Base-by-base conservation (phyloP, 2,888 invertebrate species). In the Meliscaeva auricollis region DNA sequence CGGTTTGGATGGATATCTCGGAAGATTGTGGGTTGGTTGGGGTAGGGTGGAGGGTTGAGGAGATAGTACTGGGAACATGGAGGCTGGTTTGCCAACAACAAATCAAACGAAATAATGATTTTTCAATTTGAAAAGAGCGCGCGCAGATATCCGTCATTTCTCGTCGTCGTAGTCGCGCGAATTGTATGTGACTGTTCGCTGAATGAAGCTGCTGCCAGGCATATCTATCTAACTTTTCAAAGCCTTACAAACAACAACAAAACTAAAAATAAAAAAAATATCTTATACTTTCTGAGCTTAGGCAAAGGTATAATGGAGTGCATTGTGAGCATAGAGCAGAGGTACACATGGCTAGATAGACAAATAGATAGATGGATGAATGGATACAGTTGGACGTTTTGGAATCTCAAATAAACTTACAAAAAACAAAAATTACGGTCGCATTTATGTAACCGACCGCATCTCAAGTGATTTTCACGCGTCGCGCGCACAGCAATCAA, bases 81-180 rank as follows among this genome's bases (percentile, higher is more conserved):
- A 72, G 48, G 20, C 15, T 52, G 54, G 66, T 66, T 75, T 70
- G 62, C 80, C 74, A 79, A 74, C 83, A 79, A 76, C 85, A 85
- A 81, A 76, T 81, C 76, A 81, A 81, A 73, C 64, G 81, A 69
- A 81, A 69, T 85, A 81, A 85, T 81, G 85, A 81, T 85, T 85
- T 81, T 85, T 81, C 85, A 85, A 81, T 77, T 81, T 81, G 81
- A 85, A 85, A 80, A 72, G 80, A 76, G 56, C 70, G 83, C 83
- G 83, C 83, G 79, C 83, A 84, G 79, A 79, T 84, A 85, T 81
- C 81, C 76, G 81, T 85, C 81, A 76, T 76, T 68, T 76, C 72
- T 66, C 56, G 74, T 54, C 20, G 26, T 48, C 62, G 20, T 15
- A 20, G 38, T 50, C 54, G 64, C 80, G n/a, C 38, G 54, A 38